Percentiles rank a stretch among this genome's conserved stretches.
Conservation (phyloP, 2,888 invertebrate species). For the Drosophila bunnanda region DNA sequence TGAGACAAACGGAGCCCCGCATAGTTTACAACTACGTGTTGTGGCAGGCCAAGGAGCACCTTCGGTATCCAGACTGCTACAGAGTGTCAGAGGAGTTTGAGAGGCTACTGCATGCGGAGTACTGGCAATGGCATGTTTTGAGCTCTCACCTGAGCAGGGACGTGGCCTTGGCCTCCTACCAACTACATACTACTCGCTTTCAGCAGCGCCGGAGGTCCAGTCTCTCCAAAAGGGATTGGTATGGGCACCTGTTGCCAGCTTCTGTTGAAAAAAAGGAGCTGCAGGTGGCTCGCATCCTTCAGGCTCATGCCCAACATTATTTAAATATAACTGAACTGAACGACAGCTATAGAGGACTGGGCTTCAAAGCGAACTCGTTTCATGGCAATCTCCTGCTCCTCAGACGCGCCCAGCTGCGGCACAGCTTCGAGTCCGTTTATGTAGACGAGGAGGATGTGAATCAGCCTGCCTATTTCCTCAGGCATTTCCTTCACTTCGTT, state of each 20-base stretch:
- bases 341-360: conserved; percentile 46
- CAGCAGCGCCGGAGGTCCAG: conserved; percentile 71
- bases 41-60: conserved; percentile 74
- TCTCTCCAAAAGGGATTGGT: conserved; percentile 71
- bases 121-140: conserved; percentile 81
- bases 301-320: conserved; percentile 71
- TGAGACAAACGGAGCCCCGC: conserved; percentile 71
- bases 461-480: conserved; percentile 77
- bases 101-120: conserved; percentile 75
- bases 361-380: conserved; percentile 49
- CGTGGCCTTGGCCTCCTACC: conserved; percentile 79
- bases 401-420: conserved; percentile 57
- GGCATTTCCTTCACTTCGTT: conserved; percentile 78
- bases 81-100: conserved; percentile 76
- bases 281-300: conserved; percentile 74
- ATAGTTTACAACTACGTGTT: conserved; percentile 80
- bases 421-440: conserved; percentile 62
- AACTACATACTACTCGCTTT: conserved; percentile 81
- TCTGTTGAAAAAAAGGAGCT: conserved; percentile 74
- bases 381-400: conserved; percentile 71
- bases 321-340: conserved; percentile 63
- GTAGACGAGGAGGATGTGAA: conserved; percentile 79
- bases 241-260: conserved; percentile 67
- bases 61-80: conserved; percentile 71
- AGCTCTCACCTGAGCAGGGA: conserved; percentile 63